Conservation (phyloP, 2,113 vertebrate species). For the Panthera uncia region DNA sequence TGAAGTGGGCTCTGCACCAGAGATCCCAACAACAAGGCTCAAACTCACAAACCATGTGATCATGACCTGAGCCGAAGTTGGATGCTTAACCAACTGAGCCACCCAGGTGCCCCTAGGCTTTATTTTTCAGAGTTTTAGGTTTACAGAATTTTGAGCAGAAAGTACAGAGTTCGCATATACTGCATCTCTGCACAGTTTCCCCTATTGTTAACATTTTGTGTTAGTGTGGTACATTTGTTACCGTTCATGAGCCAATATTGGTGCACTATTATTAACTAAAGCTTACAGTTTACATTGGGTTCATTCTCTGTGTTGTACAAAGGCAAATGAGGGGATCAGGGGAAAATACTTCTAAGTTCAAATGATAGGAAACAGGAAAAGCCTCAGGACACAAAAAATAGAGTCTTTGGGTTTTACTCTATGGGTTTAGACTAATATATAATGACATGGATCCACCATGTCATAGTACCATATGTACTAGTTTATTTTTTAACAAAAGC, state of each 20-base stretch:
- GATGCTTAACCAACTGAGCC: too few relatives aligned
- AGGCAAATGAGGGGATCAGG: accelerated
- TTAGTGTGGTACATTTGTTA: background rate
- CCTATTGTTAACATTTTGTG: background rate
- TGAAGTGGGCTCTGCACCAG: too few relatives aligned
- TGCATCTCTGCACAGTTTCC: background rate
- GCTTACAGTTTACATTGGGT: background rate
- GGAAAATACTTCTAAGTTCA: constrained; percentile 29
- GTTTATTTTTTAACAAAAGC: background rate
- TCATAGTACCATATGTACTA: background rate
- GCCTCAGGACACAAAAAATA: background rate
- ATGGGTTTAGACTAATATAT: background rate
- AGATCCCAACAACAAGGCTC: too few relatives aligned
- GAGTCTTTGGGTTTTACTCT: background rate
- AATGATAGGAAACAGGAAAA: constrained; percentile 14
- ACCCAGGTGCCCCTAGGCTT: background rate
- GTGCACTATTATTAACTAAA: background rate
- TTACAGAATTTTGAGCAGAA: background rate
- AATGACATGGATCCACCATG: background rate
- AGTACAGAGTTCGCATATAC: background rate
- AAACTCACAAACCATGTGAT: too few relatives aligned
- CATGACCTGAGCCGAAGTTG: too few relatives aligned
- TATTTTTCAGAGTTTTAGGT: constrained; percentile 20
- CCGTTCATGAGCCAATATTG: background rate
- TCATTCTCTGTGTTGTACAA: background rate